A percentile compares a stretch with the other conserved stretches of the same genome.
Evolutionary conservation across 2,113 vertebrate genomes (phyloP).

Genomic region (Aepyceros melampus): DNA sequence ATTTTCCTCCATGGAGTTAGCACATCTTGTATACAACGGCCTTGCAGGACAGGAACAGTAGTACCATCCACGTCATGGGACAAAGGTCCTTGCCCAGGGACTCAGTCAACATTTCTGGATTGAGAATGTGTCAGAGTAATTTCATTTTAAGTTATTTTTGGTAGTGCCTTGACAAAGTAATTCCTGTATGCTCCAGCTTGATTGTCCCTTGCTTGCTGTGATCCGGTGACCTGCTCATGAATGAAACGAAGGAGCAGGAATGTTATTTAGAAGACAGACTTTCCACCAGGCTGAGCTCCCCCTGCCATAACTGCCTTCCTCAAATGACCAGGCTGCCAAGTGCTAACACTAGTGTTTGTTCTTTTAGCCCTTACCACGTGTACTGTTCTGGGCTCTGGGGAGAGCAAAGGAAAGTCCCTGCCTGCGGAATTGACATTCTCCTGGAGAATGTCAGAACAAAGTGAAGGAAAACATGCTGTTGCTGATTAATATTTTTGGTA

Average conservation of each 20-base stretch:
- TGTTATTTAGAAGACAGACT: not conserved
- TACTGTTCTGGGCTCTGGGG: not conserved
- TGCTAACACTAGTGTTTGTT: not conserved
- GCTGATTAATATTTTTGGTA: not conserved
- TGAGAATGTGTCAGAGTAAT: not conserved
- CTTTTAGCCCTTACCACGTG: fast-evolving
- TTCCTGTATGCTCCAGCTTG: not conserved
- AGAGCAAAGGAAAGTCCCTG: not conserved
- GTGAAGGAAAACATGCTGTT: not conserved
- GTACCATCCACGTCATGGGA: not conserved
- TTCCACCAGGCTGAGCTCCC: not conserved
- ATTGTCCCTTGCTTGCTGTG: not conserved
- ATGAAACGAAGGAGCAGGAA: not conserved
- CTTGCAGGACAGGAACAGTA: not conserved
- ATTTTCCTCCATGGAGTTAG: not conserved
- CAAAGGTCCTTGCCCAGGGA: not conserved
- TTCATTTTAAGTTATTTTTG: not conserved
- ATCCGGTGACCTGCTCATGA: not conserved
- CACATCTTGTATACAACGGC: not conserved
- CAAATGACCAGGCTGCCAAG: too few species aligned
- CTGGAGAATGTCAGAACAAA: not conserved
- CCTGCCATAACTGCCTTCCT: not conserved
- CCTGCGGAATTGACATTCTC: not conserved
- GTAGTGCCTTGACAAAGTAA: not conserved
- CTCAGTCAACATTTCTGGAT: not conserved